phyloP scores from a whole-genome alignment of 2,888 invertebrate species.

The Lacanobia wlatinum region DNA sequence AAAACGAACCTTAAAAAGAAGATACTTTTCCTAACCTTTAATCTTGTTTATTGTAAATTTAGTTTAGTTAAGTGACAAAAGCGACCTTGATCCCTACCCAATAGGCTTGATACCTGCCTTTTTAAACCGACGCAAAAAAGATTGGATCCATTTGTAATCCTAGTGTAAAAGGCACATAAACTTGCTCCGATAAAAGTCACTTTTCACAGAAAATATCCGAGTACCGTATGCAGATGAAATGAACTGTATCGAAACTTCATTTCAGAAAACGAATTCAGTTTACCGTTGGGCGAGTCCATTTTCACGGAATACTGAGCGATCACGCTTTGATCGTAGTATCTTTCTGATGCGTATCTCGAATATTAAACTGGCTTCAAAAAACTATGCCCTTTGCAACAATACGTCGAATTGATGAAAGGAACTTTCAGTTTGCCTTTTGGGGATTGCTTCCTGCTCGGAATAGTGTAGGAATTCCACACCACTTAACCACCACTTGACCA shows the following conservation, averaged over 20 bases:
- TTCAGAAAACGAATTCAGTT: conserved; percentile 46
- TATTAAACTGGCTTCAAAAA: conserved; percentile 7
- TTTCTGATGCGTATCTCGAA: conserved; percentile 17
- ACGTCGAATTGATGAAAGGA: conserved; percentile 1
- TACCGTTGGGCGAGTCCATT: conserved; percentile 38
- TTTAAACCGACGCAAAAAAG: conserved; percentile 17
- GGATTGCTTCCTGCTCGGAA: background rate
- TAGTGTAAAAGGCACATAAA: conserved; percentile 8
- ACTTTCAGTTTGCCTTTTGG: background rate
- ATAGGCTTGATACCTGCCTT: conserved; percentile 14
- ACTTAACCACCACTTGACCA: no score
- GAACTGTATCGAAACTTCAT: conserved; percentile 33
- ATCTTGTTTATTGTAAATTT: conserved; percentile 22
- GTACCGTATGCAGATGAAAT: conserved; percentile 27
- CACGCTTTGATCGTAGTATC: conserved; percentile 41
- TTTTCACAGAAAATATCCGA: conserved; percentile 29
- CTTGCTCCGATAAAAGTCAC: conserved; percentile 10
- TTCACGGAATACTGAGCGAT: conserved; percentile 40
- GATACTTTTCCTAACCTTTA: conserved; percentile 10
- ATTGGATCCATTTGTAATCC: conserved; percentile 34
- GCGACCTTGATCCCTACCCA: background rate
- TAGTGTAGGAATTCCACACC: background rate
- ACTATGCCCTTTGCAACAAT: conserved; percentile 11
- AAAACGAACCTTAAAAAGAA: conserved; percentile 11
- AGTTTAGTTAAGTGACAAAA: conserved; percentile 10